Base-by-base conservation (phyloP, 2,113 vertebrate genomes). In the Recurvirostra avosetta region DNA sequence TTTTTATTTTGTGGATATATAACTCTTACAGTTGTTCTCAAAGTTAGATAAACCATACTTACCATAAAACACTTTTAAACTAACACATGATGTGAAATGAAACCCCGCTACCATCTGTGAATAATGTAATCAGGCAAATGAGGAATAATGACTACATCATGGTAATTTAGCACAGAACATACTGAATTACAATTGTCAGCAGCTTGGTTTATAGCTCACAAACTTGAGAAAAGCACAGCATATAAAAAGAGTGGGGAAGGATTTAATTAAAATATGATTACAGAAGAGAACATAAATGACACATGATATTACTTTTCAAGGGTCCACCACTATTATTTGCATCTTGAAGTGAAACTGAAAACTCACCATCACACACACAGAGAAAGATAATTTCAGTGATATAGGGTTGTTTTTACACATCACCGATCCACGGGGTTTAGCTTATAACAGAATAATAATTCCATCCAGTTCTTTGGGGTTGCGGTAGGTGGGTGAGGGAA, bases 121-220 rank as follows among this genome's bases (percentile, higher is more conserved):
- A 87, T 88, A 94, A 97, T 93, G 90, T 83, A 93, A 97, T 96
- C 93, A 94, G 70, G 81, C 89, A 96, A 95, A 96, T 91, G 66
- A 92, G 87, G 66, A 96, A 94, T 97, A 96, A 97, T 85, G 87
- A 92, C 80, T 93, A 55, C 73, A 96, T 87, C 52, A 56, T 92
- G 36, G 73, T 95, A 97, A 96, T 92, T 72, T 92, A 90, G 96
- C 88, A 63, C 63, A 90, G 81, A 94, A 63, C 56, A 97, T n/a
- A 59, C 30, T 90, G 53, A 96, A 95, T 96, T 94, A 95, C 94
- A 94, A 93, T 71, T 98, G 94, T 91, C 94, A 95, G 70, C 95
- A 97, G 85, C 91, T 94, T 91, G 58, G 53, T 96, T 97, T 86
- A 71, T 32, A 95, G 75, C 50, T 89, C 66, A 41, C 94, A 88